A percentile compares a stretch with the other conserved stretches of the same genome.
These are phyloP conservation scores for Euphydryas editha DNA, from an alignment of 2,888 invertebrate species.

Conservation along the genomic window DNA sequence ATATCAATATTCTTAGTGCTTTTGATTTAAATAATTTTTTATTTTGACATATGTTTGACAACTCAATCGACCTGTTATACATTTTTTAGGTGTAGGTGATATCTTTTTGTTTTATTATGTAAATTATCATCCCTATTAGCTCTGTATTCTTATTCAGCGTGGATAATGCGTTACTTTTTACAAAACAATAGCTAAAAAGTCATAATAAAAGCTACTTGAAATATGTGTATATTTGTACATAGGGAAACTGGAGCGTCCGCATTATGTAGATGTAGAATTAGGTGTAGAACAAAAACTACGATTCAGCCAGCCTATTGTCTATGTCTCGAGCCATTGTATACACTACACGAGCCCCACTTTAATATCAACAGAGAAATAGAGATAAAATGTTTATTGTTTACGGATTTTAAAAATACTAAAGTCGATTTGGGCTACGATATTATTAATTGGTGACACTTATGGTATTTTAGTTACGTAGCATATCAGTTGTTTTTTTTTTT, in stretches of 20 bases:
- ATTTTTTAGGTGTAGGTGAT: too few species aligned
- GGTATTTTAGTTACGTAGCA: background rate
- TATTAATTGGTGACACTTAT: background rate
- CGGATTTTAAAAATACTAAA: constrained; percentile 5
- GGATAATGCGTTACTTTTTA: constrained; percentile 7
- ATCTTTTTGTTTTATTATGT: too few species aligned
- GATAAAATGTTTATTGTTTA: constrained; percentile 24
- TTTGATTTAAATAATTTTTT: too few species aligned
- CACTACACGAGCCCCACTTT: constrained; percentile 24
- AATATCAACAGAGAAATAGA: constrained; percentile 24
- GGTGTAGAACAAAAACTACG: constrained; percentile 46
- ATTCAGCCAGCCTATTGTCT: constrained; percentile 62
- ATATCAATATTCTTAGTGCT: too few species aligned
- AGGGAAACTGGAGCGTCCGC: constrained; percentile 40
- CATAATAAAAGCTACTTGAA: constrained; percentile 38
- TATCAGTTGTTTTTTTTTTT: background rate
- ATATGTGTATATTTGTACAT: constrained; percentile 32
- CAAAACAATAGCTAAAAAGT: constrained; percentile 23
- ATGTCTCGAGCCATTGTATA: constrained; percentile 38
- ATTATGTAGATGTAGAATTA: constrained; percentile 48
- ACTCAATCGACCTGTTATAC: too few species aligned
- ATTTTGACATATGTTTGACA: too few species aligned
- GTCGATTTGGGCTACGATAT: background rate
- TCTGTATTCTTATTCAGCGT: background rate
- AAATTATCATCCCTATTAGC: background rate